Base-by-base conservation (phyloP, 30 jellyfish, hydroid and myxozoan genomes). In the Calvadosia cruxmelitensis region DNA sequence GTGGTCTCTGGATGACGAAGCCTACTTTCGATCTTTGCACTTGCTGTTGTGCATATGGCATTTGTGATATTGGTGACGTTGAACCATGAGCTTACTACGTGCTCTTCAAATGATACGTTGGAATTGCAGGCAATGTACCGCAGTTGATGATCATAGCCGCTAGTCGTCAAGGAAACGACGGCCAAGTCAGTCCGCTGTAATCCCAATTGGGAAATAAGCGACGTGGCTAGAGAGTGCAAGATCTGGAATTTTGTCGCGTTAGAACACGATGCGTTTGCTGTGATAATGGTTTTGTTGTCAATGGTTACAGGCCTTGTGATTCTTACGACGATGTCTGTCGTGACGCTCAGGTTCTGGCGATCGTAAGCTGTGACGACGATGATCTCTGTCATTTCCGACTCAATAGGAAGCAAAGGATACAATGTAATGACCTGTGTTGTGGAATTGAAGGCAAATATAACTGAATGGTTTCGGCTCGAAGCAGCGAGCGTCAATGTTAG, bases 401-500 rank as follows among this genome's bases (percentile, higher is more conserved):
- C 10, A 5, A 5, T 20, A 5, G 57, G 57, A 20, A 20, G 15
- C 20, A 42, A 42, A 5, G 57, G 57, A 20, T 42, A 42, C 20
- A 20, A 10, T 5, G 20, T 42, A 42, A 42, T 42, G 57, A 20
- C 20, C 20, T 42, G 57, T 5, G 10, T 42, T 42, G 57, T 10
- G 10, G 57, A 42, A 20, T 42, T 42, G 20, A 10, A 20, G 10
- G 57, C 57, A 5, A 20, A 5, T 42, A 20, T 5, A 5, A 42
- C 57, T 5, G 57, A 42, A n/a, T n/a, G n/a, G n/a, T n/a, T n/a
- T n/a, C n/a, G n/a, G n/a, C n/a, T n/a, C n/a, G n/a, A n/a, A n/a
- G n/a, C 77, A 1, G 63, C 33, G 15, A 78, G 35, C 49, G 23
- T 20, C 34, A 80, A 67, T 1, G 52, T 72, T n/a, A 80, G 61